These are phyloP conservation scores for Neoitamus cyanurus DNA, from an alignment of 2,888 invertebrate genomes.

Conservation along the genomic window DNA sequence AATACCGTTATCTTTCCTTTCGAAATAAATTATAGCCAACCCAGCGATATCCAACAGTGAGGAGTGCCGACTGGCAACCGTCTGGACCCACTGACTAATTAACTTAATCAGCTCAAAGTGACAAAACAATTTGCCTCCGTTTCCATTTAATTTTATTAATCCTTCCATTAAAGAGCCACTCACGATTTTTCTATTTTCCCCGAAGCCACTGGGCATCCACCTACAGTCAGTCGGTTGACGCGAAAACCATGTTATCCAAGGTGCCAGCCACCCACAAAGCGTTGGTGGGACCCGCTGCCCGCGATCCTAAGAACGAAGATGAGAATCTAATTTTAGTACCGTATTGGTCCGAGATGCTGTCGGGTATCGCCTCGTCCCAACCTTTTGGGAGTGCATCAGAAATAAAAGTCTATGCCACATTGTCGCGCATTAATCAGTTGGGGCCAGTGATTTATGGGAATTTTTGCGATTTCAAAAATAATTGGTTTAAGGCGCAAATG, in stretches of 20 bases:
- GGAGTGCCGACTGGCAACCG: background rate
- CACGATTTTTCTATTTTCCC: background rate
- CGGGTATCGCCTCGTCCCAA: background rate
- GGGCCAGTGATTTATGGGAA: slow-evolving; percentile 8
- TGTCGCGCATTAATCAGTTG: slow-evolving; percentile 7
- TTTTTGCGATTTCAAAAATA: slow-evolving; percentile 27
- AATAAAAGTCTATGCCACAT: slow-evolving; percentile 6
- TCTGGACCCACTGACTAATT: background rate
- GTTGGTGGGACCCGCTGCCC: background rate
- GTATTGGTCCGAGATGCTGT: background rate
- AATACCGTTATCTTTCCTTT: background rate
- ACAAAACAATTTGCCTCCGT: background rate
- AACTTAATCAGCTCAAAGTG: background rate
- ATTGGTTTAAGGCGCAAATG: background rate
- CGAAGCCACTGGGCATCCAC: background rate
- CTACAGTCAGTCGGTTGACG: background rate
- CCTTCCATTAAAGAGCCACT: background rate
- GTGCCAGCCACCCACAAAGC: background rate
- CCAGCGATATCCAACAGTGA: background rate
- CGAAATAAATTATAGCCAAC: background rate
- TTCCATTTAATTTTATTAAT: slow-evolving; percentile 5
- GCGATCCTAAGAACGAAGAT: background rate
- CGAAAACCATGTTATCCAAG: background rate
- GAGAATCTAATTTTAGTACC: background rate
- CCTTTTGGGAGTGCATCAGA: background rate